phyloP scores from a whole-genome alignment of 2,113 vertebrate genomes.

The Coptodon rendalli region DNA sequence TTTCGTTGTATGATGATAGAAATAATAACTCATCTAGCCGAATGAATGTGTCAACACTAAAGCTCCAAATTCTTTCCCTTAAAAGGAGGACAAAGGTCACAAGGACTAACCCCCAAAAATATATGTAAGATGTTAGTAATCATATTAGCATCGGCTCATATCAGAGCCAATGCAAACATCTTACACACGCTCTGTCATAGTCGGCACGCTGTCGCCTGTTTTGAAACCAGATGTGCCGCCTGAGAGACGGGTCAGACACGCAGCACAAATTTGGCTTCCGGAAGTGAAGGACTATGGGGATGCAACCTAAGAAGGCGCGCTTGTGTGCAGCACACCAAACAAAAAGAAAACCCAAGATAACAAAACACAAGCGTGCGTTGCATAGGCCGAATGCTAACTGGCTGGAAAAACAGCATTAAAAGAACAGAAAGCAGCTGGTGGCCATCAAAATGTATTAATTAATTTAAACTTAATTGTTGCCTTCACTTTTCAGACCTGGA shows the following conservation, averaged over 20 bases:
- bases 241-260: background rate
- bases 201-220: background rate
- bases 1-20: background rate
- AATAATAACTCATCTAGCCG: background rate
- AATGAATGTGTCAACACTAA: background rate
- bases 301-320: background rate
- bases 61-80: rapidly evolving
- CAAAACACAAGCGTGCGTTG: background rate
- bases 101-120: background rate
- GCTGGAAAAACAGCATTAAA: background rate
- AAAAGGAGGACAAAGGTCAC: background rate
- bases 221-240: background rate
- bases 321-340: background rate
- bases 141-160: background rate
- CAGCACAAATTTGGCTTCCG: background rate
- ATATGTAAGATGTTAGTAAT: background rate
- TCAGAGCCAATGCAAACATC: background rate
- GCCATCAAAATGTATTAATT: background rate
- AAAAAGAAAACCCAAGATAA: background rate
- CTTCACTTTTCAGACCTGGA: background rate
- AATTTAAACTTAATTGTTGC: background rate
- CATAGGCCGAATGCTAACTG: background rate
- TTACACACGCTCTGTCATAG: rapidly evolving
- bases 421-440: background rate
- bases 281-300: background rate